Evolutionary conservation across 2,888 invertebrate genomes (phyloP).

Genomic region (Melinaea menophilus): DNA sequence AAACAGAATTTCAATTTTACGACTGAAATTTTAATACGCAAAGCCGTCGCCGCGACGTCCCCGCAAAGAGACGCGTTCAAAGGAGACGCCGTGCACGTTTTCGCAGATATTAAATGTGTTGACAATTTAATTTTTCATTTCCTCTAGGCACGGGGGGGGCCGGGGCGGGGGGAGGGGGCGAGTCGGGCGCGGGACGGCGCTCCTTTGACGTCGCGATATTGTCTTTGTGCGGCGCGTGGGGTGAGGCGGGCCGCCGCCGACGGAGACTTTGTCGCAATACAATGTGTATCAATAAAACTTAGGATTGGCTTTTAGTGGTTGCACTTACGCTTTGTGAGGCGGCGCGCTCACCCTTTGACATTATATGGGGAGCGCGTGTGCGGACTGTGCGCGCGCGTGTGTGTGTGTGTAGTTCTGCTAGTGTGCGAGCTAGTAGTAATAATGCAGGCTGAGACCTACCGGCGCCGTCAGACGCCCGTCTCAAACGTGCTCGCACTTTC

Average conservation of each 20-base stretch:
- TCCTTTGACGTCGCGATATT: conserved; percentile 79
- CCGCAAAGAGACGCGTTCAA: conserved; percentile 72
- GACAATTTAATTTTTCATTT: conserved; percentile 79
- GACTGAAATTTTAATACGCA: conserved; percentile 74
- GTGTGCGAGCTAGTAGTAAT: conserved; percentile 43
- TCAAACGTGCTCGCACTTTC: conserved; percentile 23
- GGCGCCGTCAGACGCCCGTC: conserved; percentile 51
- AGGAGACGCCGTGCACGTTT: conserved; percentile 75
- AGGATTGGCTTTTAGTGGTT: conserved; percentile 79
- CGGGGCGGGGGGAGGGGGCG: conserved; percentile 44
- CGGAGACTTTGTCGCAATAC: conserved; percentile 79
- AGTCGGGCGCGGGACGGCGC: conserved; percentile 55
- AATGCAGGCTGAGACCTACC: conserved; percentile 58
- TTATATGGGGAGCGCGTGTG: conserved; percentile 61
- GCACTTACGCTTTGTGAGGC: conserved; percentile 79
- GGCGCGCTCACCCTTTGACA: conserved; percentile 77
- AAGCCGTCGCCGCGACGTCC: conserved; percentile 65
- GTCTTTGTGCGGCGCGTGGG: conserved; percentile 76
- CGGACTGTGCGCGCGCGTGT: conserved; percentile 35
- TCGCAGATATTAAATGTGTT: conserved; percentile 79
- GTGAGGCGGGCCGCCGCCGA: conserved; percentile 68
- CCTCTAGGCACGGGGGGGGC: conserved; percentile 60
- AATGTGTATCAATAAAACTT: conserved; percentile 79
- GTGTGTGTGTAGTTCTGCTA: conserved; percentile 38
- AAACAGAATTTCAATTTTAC: conserved; percentile 75